Evolutionary conservation across 2,888 invertebrate genomes (phyloP).

Genomic region (Agrotis segetum): DNA sequence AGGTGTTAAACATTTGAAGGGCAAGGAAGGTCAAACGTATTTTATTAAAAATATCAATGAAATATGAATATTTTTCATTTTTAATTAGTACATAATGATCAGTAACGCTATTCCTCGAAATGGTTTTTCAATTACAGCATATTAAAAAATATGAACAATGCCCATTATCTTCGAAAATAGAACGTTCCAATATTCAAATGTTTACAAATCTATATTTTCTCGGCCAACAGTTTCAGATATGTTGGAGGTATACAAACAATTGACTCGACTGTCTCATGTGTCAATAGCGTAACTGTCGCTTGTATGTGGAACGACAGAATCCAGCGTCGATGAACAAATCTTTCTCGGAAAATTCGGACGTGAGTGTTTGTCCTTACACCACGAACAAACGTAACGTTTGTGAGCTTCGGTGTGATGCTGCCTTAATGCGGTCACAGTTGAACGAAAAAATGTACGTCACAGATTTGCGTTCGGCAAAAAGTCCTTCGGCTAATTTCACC

Average conservation of each 20-base stretch:
- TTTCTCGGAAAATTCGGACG: constrained; percentile 6
- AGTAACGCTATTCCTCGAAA: no score
- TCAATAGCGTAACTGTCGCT: constrained; percentile 12
- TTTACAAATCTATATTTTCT: constrained; percentile 15
- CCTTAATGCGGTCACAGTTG: neutral
- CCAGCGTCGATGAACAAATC: neutral
- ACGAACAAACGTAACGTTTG: neutral
- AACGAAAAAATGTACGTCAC: neutral
- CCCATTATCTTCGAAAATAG: constrained; percentile 3
- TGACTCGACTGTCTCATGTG: constrained; percentile 7
- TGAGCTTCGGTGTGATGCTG: no score
- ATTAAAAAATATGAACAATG: no score
- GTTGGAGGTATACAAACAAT: constrained; percentile 2
- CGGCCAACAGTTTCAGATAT: neutral
- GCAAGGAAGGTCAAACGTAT: no score
- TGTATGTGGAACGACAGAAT: constrained; percentile 12
- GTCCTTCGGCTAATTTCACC: no score
- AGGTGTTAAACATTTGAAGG: no score
- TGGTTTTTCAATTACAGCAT: no score
- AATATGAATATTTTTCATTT: no score
- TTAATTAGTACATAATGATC: no score
- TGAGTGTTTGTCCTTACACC: neutral
- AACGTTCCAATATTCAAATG: constrained; percentile 8
- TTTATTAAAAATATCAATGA: no score
- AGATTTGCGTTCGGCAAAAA: neutral